Conservation (phyloP, 1,140 invertebrate genomes). For the Charaxes varanes region DNA sequence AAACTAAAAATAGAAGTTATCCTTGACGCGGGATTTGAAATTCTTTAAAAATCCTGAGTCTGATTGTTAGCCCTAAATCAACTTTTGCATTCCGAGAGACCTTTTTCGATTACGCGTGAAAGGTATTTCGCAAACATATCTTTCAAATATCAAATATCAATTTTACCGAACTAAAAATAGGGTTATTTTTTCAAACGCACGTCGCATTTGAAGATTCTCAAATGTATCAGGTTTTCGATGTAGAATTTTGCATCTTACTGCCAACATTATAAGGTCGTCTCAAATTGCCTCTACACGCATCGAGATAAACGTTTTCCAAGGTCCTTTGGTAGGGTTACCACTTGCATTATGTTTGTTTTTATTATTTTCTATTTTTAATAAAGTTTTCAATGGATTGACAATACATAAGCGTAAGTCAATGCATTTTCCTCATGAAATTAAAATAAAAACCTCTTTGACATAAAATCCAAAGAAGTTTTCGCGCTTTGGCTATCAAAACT, state of each 20-base stretch:
- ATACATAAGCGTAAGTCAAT: no score
- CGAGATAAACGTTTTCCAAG: slow-evolving; percentile 4
- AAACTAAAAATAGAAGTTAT: slow-evolving; percentile 4
- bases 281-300: not conserved
- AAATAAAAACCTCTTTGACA: no score
- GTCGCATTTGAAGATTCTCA: slow-evolving; percentile 4
- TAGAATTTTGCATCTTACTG: slow-evolving; percentile 9
- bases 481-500: no score
- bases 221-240: slow-evolving; percentile 2
- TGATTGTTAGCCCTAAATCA: slow-evolving; percentile 6
- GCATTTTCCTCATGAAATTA: no score
- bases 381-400: not conserved
- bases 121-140: slow-evolving; percentile 1
- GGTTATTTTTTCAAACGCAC: not conserved
- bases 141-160: no score
- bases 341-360: no score
- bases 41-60: slow-evolving; percentile 8
- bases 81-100: slow-evolving; percentile 12
- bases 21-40: slow-evolving; percentile 12
- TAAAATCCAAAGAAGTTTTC: no score
- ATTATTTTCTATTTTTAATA: not conserved
- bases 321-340: not conserved
- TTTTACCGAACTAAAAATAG: no score
- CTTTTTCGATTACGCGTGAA: slow-evolving; percentile 8
- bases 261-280: slow-evolving; percentile 2